A percentile compares a stretch with the other conserved stretches of the same genome.
Evolutionary conservation across 2,113 vertebrate species (phyloP).

Genomic region (Sylvilagus bachmani): DNA sequence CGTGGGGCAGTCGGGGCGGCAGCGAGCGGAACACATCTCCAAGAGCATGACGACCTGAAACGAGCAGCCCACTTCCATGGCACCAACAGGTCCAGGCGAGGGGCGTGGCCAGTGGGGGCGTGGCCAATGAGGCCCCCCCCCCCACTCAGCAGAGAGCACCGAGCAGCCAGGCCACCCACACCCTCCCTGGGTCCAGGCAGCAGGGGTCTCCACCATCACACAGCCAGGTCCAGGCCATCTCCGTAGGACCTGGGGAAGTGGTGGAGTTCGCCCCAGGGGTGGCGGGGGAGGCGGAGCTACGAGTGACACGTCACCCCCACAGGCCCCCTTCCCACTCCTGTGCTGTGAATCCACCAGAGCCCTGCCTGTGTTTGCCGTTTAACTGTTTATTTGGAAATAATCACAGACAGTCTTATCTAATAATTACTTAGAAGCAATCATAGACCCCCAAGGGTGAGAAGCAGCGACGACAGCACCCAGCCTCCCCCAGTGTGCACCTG

Average conservation of each 20-base stretch:
- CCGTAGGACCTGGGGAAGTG: neutral
- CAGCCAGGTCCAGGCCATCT: neutral
- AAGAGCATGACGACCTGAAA: neutral
- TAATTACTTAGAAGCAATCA: no score
- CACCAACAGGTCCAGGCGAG: neutral
- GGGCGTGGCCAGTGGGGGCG: no score
- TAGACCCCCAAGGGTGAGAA: no score
- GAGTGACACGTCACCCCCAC: conserved; percentile 30
- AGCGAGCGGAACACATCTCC: no score
- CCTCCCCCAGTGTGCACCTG: neutral
- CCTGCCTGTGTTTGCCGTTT: no score
- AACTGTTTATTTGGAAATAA: neutral
- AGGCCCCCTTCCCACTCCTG: neutral
- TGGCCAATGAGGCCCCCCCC: no score
- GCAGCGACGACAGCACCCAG: neutral
- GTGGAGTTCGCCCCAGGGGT: no score
- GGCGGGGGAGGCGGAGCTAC: no score
- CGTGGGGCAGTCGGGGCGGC: neutral
- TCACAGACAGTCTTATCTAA: no score
- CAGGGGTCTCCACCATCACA: no score
- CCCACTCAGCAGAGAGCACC: neutral
- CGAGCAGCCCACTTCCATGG: fast-evolving
- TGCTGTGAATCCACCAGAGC: neutral
- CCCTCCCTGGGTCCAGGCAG: no score
- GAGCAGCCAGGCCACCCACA: no score